Evolutionary conservation across 2,888 invertebrate species (phyloP).

Genomic region (Andrena chrysosceles): DNA sequence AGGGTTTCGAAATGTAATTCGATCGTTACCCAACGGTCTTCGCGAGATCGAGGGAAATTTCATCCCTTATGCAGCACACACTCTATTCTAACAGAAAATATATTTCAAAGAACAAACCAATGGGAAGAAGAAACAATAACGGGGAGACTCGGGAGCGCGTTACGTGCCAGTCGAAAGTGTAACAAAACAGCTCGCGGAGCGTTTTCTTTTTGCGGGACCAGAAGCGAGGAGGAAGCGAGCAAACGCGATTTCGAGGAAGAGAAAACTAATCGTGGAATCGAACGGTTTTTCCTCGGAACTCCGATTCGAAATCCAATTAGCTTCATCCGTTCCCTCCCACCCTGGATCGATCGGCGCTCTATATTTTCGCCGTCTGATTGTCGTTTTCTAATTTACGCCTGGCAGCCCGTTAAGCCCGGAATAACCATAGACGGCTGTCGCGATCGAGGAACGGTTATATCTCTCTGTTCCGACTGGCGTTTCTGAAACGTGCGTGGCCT

Average conservation of each 20-base stretch:
- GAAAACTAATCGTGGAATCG: conserved; percentile 27
- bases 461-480: conserved; percentile 10
- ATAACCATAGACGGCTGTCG: conserved; percentile 31
- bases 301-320: conserved; percentile 53
- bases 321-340: conserved; percentile 21
- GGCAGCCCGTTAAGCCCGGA: background rate
- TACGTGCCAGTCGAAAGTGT: background rate
- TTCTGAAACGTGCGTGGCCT: conserved; percentile 46
- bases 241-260: conserved; percentile 15
- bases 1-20: background rate
- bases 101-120: too few relatives aligned
- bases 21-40: background rate
- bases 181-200: background rate
- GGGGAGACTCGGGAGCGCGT: too few relatives aligned
- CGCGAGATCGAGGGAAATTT: background rate
- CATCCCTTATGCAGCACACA: too few relatives aligned
- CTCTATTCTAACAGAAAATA: too few relatives aligned
- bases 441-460: conserved; percentile 2
- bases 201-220: background rate
- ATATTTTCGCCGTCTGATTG: conserved; percentile 51
- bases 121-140: too few relatives aligned
- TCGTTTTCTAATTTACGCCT: conserved; percentile 54
- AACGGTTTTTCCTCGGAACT: conserved; percentile 41
- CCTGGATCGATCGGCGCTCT: conserved; percentile 46
- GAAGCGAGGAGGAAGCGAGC: background rate